Conservation (phyloP, 2,888 invertebrate genomes). For the Chouioia cunea region DNA sequence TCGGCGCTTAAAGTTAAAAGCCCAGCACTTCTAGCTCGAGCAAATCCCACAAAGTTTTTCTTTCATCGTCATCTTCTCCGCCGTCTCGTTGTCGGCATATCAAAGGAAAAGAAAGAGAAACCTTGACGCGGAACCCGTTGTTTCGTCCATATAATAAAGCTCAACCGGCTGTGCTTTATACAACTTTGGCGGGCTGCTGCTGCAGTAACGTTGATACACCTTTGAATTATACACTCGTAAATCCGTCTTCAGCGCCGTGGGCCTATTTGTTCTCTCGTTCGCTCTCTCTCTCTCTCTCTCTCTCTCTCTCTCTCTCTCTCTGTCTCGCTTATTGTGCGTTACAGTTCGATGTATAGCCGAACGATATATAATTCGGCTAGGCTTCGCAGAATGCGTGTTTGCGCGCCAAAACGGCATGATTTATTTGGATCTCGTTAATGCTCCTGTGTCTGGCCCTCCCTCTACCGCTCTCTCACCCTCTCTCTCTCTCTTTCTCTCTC, state of each 20-base stretch:
- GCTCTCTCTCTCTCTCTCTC: too few species aligned
- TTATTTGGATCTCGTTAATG: slow-evolving; percentile 49
- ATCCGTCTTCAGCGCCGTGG: slow-evolving; percentile 49
- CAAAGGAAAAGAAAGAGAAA: slow-evolving; percentile 5
- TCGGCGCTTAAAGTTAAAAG: too few species aligned
- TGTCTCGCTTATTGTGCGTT: slow-evolving; percentile 10
- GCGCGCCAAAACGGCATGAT: slow-evolving; percentile 42
- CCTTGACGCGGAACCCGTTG: too few species aligned
- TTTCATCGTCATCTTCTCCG: background rate
- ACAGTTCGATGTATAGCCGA: slow-evolving; percentile 4
- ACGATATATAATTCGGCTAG: slow-evolving; percentile 50
- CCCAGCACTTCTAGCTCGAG: too few species aligned
- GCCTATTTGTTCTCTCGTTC: slow-evolving; percentile 32
- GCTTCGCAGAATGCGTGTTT: slow-evolving; percentile 21
- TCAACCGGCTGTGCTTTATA: too few species aligned
- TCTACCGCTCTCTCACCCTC: too few species aligned
- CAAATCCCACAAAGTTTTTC: background rate
- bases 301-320: too few species aligned
- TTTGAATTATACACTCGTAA: slow-evolving; percentile 56
- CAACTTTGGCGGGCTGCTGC: background rate
- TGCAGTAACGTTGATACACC: slow-evolving; percentile 45
- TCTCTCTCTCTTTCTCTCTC: too few species aligned
- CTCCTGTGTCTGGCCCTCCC: background rate
- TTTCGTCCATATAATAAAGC: too few species aligned
- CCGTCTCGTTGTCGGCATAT: background rate